Evolutionary conservation across 2,113 vertebrate genomes (phyloP).

Genomic region (Austrofundulus limnaeus): DNA sequence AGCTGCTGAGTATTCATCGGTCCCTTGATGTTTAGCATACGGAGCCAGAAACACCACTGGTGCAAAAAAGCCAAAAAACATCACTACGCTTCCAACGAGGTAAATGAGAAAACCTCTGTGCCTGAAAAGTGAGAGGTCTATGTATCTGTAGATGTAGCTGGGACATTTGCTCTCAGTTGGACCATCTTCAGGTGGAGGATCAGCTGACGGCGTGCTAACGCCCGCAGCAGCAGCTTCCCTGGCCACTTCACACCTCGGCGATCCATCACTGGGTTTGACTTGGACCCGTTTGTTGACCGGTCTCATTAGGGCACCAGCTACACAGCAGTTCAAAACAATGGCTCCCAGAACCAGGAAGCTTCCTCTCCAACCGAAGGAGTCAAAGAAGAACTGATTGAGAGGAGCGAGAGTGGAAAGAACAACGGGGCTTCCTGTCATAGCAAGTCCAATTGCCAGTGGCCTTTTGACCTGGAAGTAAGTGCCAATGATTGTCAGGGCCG

Average conservation of each 20-base stretch:
- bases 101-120: constrained; percentile 86
- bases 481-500: constrained; percentile 83
- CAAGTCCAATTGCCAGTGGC: constrained; percentile 81
- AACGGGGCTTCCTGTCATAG: constrained; percentile 83
- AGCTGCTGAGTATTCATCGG: constrained; percentile 81
- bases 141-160: constrained; percentile 66
- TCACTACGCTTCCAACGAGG: constrained; percentile 79
- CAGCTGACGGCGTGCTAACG: fast-evolving
- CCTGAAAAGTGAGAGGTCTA: constrained; percentile 85
- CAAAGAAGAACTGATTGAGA: constrained; percentile 83
- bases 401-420: constrained; percentile 82
- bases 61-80: constrained; percentile 85
- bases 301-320: constrained; percentile 84
- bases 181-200: constrained; percentile 13
- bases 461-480: constrained; percentile 84
- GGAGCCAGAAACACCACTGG: constrained; percentile 86
- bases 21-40: constrained; percentile 79
- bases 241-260: constrained; percentile 22
- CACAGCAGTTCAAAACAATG: constrained; percentile 81
- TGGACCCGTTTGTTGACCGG: constrained; percentile 65
- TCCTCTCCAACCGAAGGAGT: constrained; percentile 85
- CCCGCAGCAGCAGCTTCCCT: constrained; percentile 1
- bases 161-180: constrained; percentile 45
- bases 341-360: constrained; percentile 84
- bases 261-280: constrained; percentile 1